Evolutionary conservation across 1,140 invertebrate species (phyloP), one percentile per base, ranked within the genome.

Genomic region (Atopsyche davidsoni): DNA sequence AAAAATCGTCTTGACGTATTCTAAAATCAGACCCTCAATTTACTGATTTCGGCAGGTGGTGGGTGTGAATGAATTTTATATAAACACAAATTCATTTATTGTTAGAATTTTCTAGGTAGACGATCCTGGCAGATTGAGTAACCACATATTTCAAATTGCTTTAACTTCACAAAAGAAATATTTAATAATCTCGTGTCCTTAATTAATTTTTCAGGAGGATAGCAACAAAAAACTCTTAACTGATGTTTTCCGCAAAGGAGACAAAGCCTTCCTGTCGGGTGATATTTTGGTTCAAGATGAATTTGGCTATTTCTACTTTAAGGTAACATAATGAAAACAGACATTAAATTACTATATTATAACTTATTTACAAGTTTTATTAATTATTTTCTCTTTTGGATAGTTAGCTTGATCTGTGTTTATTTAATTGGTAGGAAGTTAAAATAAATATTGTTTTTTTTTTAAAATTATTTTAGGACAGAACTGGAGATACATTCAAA

Each of bases 401-500:
- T n/a, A n/a, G n/a, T n/a, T n/a, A n/a, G n/a, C n/a, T n/a, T n/a
- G n/a, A n/a, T n/a, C n/a, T n/a, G n/a, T n/a, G n/a, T n/a, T n/a
- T n/a, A n/a, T n/a, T n/a, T n/a, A 44, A 44, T 44, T 9, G 4
- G 13, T 7, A 40, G 16, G 18, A 18, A 18, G 3, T 40, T 9
- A 40, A 16, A 40, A 18, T 18, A 4, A 40, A 18, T 40, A 9
- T 21, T 40, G 6, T 40, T 23, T 3, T 43, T 44, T 28, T n/a
- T n/a, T n/a, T n/a, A n/a, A n/a, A n/a, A n/a, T 3, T 38, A 7
- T 18, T 40, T 7, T 21, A 82, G 57, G 90, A 93, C 63, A 77
- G 91, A 59, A 90, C 85, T n/a, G 91, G 90, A 31, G 91, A 94
- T 64, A 94, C 89, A 1, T 93, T 86, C 65, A 81, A 88, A 53